Conservation (phyloP, 2,888 invertebrate species). For the Pasiphila rectangulata region DNA sequence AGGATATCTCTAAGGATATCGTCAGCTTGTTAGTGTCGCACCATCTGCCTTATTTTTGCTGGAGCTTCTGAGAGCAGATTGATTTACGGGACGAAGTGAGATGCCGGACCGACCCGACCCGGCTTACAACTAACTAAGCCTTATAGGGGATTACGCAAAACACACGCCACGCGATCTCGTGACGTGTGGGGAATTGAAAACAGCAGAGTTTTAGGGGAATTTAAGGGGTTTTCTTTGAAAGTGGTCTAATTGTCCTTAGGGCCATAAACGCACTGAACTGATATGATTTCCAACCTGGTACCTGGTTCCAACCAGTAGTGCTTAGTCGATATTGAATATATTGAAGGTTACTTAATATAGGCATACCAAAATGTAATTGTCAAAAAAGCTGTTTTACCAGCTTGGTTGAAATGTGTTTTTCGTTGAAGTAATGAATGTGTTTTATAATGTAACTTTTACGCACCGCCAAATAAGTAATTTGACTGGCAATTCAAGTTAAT, state of each 20-base stretch:
- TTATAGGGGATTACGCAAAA: slow-evolving; percentile 70
- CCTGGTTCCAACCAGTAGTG: too few species aligned
- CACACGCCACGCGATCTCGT: slow-evolving; percentile 58
- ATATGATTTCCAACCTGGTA: background rate
- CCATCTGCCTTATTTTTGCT: slow-evolving; percentile 26
- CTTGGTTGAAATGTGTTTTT: background rate
- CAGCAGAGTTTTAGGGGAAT: slow-evolving; percentile 35
- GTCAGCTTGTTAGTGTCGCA: slow-evolving; percentile 25
- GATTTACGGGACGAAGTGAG: slow-evolving; percentile 74
- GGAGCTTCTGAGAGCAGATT: slow-evolving; percentile 59
- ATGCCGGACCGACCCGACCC: slow-evolving; percentile 55
- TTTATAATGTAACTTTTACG: slow-evolving; percentile 16
- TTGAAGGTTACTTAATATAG: too few species aligned
- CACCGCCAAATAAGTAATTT: slow-evolving; percentile 24
- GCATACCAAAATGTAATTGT: background rate
- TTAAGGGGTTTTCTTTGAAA: slow-evolving; percentile 19
- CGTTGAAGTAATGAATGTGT: slow-evolving; percentile 8
- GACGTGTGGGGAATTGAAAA: slow-evolving; percentile 65
- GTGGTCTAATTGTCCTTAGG: too few species aligned
- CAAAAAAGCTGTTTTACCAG: background rate
- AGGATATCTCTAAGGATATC: slow-evolving; percentile 17
- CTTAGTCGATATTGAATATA: too few species aligned
- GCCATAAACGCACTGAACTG: too few species aligned
- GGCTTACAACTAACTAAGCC: slow-evolving; percentile 70
- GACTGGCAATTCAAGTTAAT: slow-evolving; percentile 25